Evolutionary conservation across 1,140 invertebrate species (phyloP).

Genomic region (Zaprionus inermis): DNA sequence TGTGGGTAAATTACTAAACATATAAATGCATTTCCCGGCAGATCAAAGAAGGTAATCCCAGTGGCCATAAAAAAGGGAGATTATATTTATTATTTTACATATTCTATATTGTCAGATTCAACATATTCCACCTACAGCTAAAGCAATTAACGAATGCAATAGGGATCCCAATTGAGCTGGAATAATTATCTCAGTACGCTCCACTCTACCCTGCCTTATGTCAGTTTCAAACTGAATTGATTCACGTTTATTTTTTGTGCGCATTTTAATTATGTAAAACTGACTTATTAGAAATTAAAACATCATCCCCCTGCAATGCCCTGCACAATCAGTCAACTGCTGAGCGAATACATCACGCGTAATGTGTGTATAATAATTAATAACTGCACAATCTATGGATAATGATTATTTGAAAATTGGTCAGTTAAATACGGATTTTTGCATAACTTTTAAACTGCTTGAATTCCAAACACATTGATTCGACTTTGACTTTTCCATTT

Average conservation of each 20-base stretch:
- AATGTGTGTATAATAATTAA: not conserved
- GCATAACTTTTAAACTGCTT: not conserved
- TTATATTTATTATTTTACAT: too few species aligned
- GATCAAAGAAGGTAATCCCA: constrained; percentile 2
- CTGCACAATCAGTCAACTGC: not conserved
- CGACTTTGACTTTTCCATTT: constrained; percentile 24
- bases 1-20: constrained; percentile 7
- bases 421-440: not conserved
- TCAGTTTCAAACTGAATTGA: not conserved
- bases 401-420: not conserved
- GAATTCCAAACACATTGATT: not conserved
- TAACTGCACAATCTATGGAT: not conserved
- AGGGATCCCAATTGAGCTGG: not conserved
- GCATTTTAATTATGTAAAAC: not conserved
- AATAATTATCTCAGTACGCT: not conserved
- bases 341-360: not conserved
- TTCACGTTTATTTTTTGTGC: not conserved
- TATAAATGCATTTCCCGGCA: constrained; percentile 1
- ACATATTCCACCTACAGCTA: not conserved
- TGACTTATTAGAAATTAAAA: not conserved
- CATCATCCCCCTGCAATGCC: not conserved
- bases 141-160: not conserved
- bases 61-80: not conserved
- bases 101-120: not conserved
- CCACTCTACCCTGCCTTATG: not conserved